phyloP scores from a whole-genome alignment of 2,797 vertebrate genomes.

The Hydrolagus colliei region DNA sequence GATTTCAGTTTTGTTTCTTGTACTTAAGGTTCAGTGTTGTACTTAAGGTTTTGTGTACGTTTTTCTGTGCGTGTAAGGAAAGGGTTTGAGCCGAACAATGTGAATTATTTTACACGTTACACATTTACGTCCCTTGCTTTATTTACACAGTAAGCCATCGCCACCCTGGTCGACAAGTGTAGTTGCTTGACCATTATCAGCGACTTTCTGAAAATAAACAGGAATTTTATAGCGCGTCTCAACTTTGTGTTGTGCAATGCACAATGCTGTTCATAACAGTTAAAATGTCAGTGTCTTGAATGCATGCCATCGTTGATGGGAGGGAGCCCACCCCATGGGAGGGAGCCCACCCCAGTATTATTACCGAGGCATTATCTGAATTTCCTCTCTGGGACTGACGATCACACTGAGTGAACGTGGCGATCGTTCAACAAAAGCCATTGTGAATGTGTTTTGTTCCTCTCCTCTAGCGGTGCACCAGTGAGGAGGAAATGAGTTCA shows the following conservation, averaged over 20 bases:
- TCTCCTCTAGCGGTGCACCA: constrained; percentile 15
- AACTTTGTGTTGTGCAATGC: background rate
- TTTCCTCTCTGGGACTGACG: background rate
- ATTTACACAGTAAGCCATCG: background rate
- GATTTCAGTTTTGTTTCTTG: background rate
- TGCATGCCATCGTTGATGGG: no score
- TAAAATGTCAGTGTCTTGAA: no score
- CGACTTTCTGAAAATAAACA: background rate
- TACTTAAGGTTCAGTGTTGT: background rate
- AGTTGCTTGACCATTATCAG: background rate
- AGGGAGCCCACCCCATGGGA: no score
- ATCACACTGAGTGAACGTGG: background rate
- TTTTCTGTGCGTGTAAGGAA: background rate
- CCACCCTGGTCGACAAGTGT: background rate
- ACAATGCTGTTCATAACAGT: no score
- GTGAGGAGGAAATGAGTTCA: constrained; percentile 30
- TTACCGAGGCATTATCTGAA: background rate
- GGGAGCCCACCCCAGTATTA: no score
- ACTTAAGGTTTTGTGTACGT: background rate
- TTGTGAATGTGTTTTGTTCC: constrained; percentile 22
- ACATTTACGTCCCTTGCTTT: background rate
- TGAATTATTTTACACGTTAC: constrained; percentile 12
- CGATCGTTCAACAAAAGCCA: constrained; percentile 1
- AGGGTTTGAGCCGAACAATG: background rate
- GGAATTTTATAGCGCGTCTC: background rate